Conservation (phyloP, 1,140 invertebrate genomes). For the Formica exsecta region DNA sequence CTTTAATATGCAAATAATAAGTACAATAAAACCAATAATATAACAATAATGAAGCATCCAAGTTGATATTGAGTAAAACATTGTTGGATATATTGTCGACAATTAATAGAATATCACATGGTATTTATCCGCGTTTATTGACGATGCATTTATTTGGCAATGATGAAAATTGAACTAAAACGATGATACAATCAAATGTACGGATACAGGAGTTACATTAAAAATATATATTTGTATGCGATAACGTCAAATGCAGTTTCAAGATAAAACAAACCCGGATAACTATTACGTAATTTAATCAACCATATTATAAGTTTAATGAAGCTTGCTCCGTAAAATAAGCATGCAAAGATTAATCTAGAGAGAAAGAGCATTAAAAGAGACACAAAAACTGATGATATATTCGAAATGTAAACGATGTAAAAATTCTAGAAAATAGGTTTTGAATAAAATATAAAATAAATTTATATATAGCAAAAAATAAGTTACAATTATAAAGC, state of each 20-base stretch:
- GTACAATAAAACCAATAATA: neutral
- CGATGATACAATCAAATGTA: neutral
- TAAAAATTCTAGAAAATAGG: neutral
- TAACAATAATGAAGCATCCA: neutral
- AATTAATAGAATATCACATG: neutral
- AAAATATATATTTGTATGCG: neutral
- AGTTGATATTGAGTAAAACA: neutral
- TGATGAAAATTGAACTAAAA: neutral
- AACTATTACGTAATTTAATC: neutral
- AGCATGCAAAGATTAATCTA: neutral
- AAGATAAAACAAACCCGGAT: neutral
- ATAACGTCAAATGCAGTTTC: neutral
- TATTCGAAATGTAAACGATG: neutral
- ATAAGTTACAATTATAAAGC: neutral
- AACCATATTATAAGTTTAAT: neutral
- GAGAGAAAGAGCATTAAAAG: neutral
- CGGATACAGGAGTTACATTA: neutral
- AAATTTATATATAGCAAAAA: neutral
- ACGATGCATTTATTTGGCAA: neutral
- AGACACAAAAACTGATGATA: neutral
- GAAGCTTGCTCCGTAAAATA: neutral
- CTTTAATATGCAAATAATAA: neutral
- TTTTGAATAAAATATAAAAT: neutral
- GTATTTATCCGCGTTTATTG: constrained; percentile 21
- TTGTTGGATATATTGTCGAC: neutral